phyloP scores from a whole-genome alignment of 2,888 invertebrate genomes.

The Rhagophthalmus giganteus region DNA sequence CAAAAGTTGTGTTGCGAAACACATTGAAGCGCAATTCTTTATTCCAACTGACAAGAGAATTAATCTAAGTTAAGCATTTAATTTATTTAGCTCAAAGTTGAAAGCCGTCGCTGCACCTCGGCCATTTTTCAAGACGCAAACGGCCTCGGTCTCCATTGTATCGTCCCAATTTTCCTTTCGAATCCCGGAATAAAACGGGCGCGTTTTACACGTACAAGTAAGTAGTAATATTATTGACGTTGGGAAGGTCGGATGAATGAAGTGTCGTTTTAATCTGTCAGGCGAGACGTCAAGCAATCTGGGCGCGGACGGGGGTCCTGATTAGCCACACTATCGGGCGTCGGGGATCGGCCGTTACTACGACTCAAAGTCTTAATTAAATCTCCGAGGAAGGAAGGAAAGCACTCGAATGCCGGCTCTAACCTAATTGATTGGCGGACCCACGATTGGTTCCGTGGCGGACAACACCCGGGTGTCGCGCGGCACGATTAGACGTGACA shows the following conservation, averaged over 20 bases:
- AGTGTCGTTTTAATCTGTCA: slow-evolving; percentile 41
- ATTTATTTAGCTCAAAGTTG: too few relatives aligned
- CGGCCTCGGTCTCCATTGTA: too few relatives aligned
- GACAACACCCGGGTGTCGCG: slow-evolving; percentile 39
- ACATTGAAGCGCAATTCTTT: too few relatives aligned
- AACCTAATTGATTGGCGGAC: slow-evolving; percentile 51
- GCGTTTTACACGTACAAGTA: slow-evolving; percentile 13
- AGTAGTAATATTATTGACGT: not conserved
- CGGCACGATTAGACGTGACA: slow-evolving; percentile 26
- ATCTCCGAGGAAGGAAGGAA: slow-evolving; percentile 46
- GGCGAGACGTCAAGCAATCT: slow-evolving; percentile 31
- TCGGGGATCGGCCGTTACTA: slow-evolving; percentile 42
- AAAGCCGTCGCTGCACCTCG: too few relatives aligned
- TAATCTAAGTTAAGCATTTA: too few relatives aligned
- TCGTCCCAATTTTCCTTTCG: too few relatives aligned
- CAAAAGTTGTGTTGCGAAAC: too few relatives aligned
- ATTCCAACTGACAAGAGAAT: too few relatives aligned
- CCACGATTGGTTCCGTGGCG: slow-evolving; percentile 43
- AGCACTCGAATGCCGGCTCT: slow-evolving; percentile 42
- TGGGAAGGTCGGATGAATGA: slow-evolving; percentile 16
- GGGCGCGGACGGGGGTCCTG: slow-evolving; percentile 34
- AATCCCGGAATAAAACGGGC: too few relatives aligned
- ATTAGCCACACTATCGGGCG: slow-evolving; percentile 48
- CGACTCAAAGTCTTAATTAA: slow-evolving; percentile 51
- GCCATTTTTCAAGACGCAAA: too few relatives aligned